Percentiles rank a stretch among this genome's conserved stretches.
phyloP scores from a whole-genome alignment of 2,888 invertebrate species.

The Papilio gigon region DNA sequence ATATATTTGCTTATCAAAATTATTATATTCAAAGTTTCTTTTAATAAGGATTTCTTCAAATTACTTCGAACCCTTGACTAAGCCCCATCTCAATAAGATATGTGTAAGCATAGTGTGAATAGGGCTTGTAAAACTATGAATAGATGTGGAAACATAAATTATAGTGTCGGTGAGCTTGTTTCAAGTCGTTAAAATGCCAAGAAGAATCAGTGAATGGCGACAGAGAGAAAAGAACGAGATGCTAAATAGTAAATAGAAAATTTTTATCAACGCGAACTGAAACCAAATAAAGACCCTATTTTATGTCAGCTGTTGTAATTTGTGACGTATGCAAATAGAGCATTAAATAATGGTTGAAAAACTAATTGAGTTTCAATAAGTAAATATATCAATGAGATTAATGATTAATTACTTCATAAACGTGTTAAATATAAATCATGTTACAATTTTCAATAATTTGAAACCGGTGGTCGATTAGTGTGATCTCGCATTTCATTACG shows the following conservation, averaged over 20 bases:
- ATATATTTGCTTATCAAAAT: not conserved
- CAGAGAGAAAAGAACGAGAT: not conserved
- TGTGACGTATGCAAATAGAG: not conserved
- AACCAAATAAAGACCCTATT: not conserved
- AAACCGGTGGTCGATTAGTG: conserved; percentile 15
- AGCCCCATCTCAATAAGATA: not conserved
- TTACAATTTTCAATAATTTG: not conserved
- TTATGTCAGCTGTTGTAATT: not conserved
- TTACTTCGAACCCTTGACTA: not conserved
- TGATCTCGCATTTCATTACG: conserved; percentile 22
- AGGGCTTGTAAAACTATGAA: not conserved
- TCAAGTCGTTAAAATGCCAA: conserved; percentile 14
- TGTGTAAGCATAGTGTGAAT: not conserved
- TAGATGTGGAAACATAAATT: not conserved
- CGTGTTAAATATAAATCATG: not conserved
- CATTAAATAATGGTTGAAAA: not conserved
- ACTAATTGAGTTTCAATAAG: not conserved
- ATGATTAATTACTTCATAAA: not conserved
- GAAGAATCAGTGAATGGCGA: not conserved
- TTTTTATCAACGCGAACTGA: not conserved
- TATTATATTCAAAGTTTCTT: no score
- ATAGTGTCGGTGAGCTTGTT: not conserved
- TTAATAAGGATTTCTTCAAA: not conserved
- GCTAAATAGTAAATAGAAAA: not conserved
- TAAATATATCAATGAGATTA: not conserved